Evolutionary conservation across 2,113 vertebrate species (phyloP).

Genomic region (Burhinus oedicnemus): DNA sequence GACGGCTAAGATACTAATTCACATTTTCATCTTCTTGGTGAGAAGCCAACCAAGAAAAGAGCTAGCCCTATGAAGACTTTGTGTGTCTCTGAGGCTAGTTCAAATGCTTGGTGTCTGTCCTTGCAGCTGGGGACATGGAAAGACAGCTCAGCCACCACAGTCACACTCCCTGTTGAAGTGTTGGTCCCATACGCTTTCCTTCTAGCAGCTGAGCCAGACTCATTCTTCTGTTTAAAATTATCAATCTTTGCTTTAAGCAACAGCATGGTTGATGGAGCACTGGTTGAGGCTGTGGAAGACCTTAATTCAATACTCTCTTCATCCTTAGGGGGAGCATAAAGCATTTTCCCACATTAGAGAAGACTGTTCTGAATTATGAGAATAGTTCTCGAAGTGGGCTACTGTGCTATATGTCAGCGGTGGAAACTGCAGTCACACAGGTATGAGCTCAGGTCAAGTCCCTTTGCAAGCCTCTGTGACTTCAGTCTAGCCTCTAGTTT

Average conservation of each 20-base stretch:
- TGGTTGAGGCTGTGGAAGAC: background rate
- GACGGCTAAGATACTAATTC: background rate
- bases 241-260: background rate
- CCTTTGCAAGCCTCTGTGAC: background rate
- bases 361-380: background rate
- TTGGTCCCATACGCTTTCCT: accelerated
- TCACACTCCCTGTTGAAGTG: background rate
- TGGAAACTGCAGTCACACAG: background rate
- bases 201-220: background rate
- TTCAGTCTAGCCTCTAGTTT: background rate
- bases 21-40: background rate
- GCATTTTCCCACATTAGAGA: background rate
- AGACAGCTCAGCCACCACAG: background rate
- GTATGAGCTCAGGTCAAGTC: background rate
- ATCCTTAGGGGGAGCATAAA: background rate
- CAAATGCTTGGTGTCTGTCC: background rate
- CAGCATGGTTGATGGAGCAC: background rate
- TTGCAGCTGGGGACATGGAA: background rate
- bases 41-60: background rate
- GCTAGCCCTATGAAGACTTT: background rate
- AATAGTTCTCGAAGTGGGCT: background rate
- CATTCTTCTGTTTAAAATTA: background rate
- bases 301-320: background rate
- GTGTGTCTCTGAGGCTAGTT: background rate
- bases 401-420: background rate